phyloP scores from a whole-genome alignment of 2,888 invertebrate species.

The Latheticus oryzae region DNA sequence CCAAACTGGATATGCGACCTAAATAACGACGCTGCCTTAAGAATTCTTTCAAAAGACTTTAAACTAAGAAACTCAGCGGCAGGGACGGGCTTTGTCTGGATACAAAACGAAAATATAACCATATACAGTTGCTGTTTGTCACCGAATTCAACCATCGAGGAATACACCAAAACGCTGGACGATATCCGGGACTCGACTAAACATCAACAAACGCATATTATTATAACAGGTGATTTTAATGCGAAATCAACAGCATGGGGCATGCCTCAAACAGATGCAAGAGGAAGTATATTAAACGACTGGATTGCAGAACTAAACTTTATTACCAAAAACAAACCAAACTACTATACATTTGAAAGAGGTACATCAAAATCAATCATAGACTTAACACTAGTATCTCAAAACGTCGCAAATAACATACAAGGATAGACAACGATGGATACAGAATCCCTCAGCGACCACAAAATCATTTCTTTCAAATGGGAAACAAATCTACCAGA shows the following conservation, averaged over 20 bases:
- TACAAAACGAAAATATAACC: not conserved
- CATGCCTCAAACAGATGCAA: not conserved
- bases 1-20: constrained; percentile 9
- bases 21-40: constrained; percentile 6
- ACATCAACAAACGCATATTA: constrained; percentile 1
- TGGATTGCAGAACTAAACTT: constrained; percentile 5
- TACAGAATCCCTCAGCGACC: constrained; percentile 10
- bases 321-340: constrained; percentile 1
- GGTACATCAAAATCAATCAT: constrained; percentile 5
- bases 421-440: not conserved
- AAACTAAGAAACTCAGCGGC: not conserved
- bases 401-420: constrained; percentile 1
- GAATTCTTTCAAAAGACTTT: constrained; percentile 7
- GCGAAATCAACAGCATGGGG: constrained; percentile 9
- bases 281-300: not conserved
- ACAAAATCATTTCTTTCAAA: not conserved
- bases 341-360: constrained; percentile 2
- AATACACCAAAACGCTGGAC: constrained; percentile 3
- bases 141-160: constrained; percentile 8
- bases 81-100: constrained; percentile 2
- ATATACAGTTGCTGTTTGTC: constrained; percentile 19
- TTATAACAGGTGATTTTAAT: constrained; percentile 5
- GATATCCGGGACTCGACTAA: not conserved
- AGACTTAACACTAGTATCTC: constrained; percentile 1
- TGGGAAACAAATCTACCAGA: constrained; percentile 2